Evolutionary conservation across 2,888 invertebrate species (phyloP), one percentile per base, ranked within the genome.

Genomic region (Odiellus spinosus): DNA sequence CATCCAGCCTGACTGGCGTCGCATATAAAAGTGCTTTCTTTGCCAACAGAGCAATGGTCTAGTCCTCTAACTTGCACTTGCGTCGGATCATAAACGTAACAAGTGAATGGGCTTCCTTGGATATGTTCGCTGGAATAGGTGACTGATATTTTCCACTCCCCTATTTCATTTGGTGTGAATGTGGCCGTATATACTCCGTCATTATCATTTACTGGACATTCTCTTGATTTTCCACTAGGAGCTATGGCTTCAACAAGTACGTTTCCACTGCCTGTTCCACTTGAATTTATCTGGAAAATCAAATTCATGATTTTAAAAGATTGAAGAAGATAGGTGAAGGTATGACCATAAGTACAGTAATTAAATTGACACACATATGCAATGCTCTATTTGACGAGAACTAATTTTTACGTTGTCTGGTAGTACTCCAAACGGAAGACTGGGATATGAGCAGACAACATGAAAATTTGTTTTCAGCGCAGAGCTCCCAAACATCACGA

Each of bases 81-180:
- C 38, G 85, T 80, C 0, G 93, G 87, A 67, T 95, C 91, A 61
- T 87, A 95, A 0, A 93, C 91, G 59, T 88, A 82, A 63, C 96
- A 91, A 0, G 85, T 84, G 66, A 93, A 96, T 1, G 98, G 98
- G 15, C 91, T 91, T 47, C 95, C 95, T 72, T 82, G 70, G 58
- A 98, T 93, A 64, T 95, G 90, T 59, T 88, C 82, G 32, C 88
- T 88, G 63, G 93, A 90, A 66, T 95, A 95, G 32, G 85, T 80
- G 54, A 96, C 91, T 54, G 86, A 86, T 47, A 98, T 91, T 59
- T 84, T 80, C 95, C 95, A 96, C 61, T 88, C 86, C 48, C 72
- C 72, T 35, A 90, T 83, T 70, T 96, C 95, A 59, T 90, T 86
- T 0, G 96, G 96, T 63, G 91, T 87, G 67, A 96, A 96, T 59